A percentile compares a stretch with the other conserved stretches of the same genome.
Evolutionary conservation across 2,888 invertebrate genomes (phyloP).

Genomic region (Brenthis hecate): DNA sequence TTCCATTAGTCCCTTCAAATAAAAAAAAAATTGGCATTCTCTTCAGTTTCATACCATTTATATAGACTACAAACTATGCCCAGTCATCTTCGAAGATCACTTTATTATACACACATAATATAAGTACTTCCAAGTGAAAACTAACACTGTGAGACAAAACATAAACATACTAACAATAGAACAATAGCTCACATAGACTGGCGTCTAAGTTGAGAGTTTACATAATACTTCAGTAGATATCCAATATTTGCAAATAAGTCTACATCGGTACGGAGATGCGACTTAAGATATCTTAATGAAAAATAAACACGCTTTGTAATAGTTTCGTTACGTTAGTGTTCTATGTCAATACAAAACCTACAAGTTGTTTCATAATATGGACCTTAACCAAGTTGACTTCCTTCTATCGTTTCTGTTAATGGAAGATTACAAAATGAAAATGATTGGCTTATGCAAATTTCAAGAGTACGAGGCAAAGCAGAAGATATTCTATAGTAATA

Average conservation of each 20-base stretch:
- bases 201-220: slow-evolving; percentile 50
- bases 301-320: slow-evolving; percentile 30
- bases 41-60: too few relatives aligned
- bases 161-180: slow-evolving; percentile 25
- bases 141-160: slow-evolving; percentile 18
- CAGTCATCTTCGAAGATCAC: too few relatives aligned
- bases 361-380: background rate
- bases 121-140: slow-evolving; percentile 12
- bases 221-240: slow-evolving; percentile 59
- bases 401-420: too few relatives aligned
- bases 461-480: too few relatives aligned
- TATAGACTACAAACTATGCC: too few relatives aligned
- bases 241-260: slow-evolving; percentile 61
- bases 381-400: too few relatives aligned
- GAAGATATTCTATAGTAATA: too few relatives aligned
- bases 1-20: too few relatives aligned
- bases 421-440: too few relatives aligned
- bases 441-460: too few relatives aligned
- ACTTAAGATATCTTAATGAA: slow-evolving; percentile 31
- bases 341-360: background rate
- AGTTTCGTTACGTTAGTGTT: slow-evolving; percentile 17
- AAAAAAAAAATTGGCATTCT: too few relatives aligned
- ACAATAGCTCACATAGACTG: slow-evolving; percentile 31
- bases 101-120: background rate
- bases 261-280: slow-evolving; percentile 35